Evolutionary conservation across 1,140 invertebrate genomes (phyloP).

Genomic region (Cotesia vestalis): DNA sequence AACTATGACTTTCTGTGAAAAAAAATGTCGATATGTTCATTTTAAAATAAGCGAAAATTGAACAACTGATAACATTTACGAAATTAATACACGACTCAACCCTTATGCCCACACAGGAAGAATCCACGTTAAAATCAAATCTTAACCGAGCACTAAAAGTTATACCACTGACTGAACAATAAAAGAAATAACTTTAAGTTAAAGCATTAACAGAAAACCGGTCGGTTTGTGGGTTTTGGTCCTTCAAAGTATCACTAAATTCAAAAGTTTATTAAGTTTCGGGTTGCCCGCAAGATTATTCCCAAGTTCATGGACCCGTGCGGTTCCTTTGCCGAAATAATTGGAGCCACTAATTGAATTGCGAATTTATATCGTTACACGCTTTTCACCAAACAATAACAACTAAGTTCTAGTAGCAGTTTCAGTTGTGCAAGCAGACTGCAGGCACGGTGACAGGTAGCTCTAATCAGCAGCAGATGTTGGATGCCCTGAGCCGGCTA

Average conservation of each 20-base stretch:
- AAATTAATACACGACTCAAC: too few species aligned
- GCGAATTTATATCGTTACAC: neutral
- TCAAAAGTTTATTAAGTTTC: conserved; percentile 5
- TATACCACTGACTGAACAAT: neutral
- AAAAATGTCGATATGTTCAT: neutral
- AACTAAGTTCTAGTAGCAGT: neutral
- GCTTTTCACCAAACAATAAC: neutral
- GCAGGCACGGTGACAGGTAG: too few species aligned
- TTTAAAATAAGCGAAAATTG: neutral
- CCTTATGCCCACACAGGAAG: too few species aligned
- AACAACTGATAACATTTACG: too few species aligned
- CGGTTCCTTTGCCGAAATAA: conserved; percentile 22
- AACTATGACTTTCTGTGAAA: conserved; percentile 47
- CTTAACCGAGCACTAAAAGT: conserved; percentile 11
- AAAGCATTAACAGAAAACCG: neutral
- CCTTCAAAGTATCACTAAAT: conserved; percentile 1
- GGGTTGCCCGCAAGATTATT: neutral
- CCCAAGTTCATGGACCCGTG: neutral
- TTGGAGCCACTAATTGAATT: neutral
- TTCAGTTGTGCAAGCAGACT: neutral
- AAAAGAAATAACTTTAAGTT: too few species aligned
- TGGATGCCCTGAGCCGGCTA: neutral
- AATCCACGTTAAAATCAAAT: too few species aligned
- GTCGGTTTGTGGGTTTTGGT: too few species aligned
- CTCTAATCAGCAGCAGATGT: conserved; percentile 3